Conservation (phyloP, 2,113 vertebrate genomes). For the Struthidea cinerea region DNA sequence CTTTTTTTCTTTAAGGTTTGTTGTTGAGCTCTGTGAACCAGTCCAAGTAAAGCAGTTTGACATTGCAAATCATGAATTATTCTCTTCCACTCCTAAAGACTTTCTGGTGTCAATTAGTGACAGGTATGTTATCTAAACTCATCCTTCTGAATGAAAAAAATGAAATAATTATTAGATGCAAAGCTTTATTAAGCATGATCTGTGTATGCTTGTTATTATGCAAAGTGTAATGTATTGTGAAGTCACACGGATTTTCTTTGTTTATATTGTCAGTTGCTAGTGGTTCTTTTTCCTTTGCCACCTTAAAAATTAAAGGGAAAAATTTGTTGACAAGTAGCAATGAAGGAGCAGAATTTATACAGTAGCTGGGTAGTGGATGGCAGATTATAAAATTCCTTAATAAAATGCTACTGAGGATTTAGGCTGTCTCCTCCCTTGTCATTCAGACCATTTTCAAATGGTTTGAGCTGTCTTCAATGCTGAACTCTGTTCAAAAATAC, state of each 20-base stretch:
- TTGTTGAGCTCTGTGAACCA: slow-evolving; percentile 98
- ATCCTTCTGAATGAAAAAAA: neutral
- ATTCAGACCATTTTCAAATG: neutral
- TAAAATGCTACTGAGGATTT: neutral
- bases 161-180: neutral
- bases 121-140: slow-evolving; percentile 76
- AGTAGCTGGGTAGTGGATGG: neutral
- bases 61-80: slow-evolving; percentile 97
- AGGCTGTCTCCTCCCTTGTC: neutral
- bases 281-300: neutral
- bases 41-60: slow-evolving; percentile 98
- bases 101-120: slow-evolving; percentile 98
- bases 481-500: neutral
- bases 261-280: neutral
- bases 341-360: neutral
- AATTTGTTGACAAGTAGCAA: neutral
- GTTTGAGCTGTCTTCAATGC: neutral
- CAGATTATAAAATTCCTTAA: neutral
- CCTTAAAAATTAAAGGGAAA: neutral
- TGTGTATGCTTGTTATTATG: neutral
- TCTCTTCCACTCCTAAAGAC: slow-evolving; percentile 97
- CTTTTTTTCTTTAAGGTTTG: slow-evolving; percentile 83
- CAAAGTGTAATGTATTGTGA: neutral
- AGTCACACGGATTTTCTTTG: neutral
- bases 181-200: neutral